These are phyloP conservation scores for Megaustenia siamemsis DNA, from an alignment of 2,888 invertebrate species.

Conservation along the genomic window DNA sequence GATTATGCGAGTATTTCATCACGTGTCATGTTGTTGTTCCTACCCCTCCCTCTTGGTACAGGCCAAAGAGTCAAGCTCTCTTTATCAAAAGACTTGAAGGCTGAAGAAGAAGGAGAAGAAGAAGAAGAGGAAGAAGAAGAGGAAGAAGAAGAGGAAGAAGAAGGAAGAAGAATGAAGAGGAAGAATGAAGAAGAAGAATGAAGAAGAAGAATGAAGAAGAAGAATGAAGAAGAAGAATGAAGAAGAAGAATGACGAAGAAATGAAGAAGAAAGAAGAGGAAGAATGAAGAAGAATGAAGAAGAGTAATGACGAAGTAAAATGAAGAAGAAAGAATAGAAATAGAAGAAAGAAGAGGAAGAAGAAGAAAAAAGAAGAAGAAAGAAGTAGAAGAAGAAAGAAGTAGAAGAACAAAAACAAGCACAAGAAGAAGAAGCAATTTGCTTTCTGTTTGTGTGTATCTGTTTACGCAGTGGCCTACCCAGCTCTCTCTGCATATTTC, in stretches of 20 bases:
- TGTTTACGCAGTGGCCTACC: too few species aligned
- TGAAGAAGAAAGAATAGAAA: not conserved
- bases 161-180: not conserved
- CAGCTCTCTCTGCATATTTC: too few species aligned
- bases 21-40: too few species aligned
- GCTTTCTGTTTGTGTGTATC: not conserved
- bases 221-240: not conserved
- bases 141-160: not conserved
- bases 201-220: not conserved
- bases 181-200: slow-evolving; percentile 13
- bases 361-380: not conserved
- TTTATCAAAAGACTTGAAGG: too few species aligned
- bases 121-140: slow-evolving; percentile 5
- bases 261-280: not conserved
- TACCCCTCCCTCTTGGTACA: too few species aligned
- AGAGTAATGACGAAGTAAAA: not conserved
- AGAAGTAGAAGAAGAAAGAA: not conserved
- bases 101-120: slow-evolving; percentile 5
- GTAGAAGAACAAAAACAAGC: not conserved
- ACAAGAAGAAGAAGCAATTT: not conserved
- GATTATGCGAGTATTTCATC: too few species aligned
- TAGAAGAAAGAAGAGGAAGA: not conserved
- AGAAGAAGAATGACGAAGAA: not conserved
- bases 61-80: too few species aligned
- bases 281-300: not conserved